Evolutionary conservation across 2,113 vertebrate genomes (phyloP), one percentile per base, ranked within the genome.

Genomic region (Mirounga angustirostris): DNA sequence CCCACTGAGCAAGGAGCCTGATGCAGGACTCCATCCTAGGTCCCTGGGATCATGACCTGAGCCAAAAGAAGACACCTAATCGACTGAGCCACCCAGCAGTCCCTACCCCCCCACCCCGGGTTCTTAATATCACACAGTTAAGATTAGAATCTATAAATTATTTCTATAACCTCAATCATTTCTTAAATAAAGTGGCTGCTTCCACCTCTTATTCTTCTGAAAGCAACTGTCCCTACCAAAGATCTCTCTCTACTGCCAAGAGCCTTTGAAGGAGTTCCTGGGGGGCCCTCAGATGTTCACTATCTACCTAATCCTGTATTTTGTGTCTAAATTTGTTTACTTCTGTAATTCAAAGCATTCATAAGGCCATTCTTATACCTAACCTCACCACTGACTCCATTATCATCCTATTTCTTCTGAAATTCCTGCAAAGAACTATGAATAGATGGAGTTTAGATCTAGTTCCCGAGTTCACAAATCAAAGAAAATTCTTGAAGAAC

Each of bases 211-310:
- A 22, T 10, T 83, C 36, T 69, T 88, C 80, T 59, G 36, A 86
- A 71, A 85, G 24, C 36, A 65, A 33, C 46, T 43, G 19, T 6
- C 22, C 54, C 26, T 19, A 85, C 9, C 16, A 67, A 65, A 83
- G 61, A 40, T 6, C 11, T 26, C 43, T 52, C 63, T 36, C 0
- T 0, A n/a, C 0, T 12, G 15, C 16, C 52, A n/a, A 36, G 8
- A 59, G 26, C 65, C 16, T 9, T 56, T 33, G 12, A 92, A 56
- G 9, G 8, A 82, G 4, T 18, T 56, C 18, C 22, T 52, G 11
- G 26, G 26, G 13, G 26, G 13, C 10, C 24, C 19, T 63, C 2
- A 1, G 3, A 12, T 30, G 18, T 8, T 8, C 28, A n/a, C 0
- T 5, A 28, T 12, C n/a, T 26, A 67, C 30, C 85, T 5, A 8